Base-by-base conservation (phyloP, 2,797 vertebrate species). In the Argyrosomus regius region DNA sequence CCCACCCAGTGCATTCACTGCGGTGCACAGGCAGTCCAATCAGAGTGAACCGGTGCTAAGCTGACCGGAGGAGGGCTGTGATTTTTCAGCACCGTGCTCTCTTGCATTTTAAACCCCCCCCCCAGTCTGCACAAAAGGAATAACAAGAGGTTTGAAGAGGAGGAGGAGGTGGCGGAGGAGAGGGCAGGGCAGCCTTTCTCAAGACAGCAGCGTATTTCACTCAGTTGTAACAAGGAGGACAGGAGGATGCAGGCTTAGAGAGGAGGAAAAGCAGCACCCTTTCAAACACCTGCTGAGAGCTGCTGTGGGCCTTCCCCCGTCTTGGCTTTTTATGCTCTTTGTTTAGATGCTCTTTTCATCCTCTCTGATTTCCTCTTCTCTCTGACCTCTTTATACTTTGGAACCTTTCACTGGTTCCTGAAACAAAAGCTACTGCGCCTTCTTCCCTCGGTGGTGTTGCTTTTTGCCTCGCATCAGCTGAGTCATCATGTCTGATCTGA, bases 401-500 rank as follows among this genome's bases (percentile, higher is more conserved):
- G 62, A 46, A 54, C 52, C 63, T 76, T 63, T 43, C 22, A 11
- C 72, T 31, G 75, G 83, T 57, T 72, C 64, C 74, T 13, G 73
- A 81, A 81, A 85, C 80, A 70, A 81, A 91, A 83, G 78, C 88
- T 61, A 22, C 84, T 75, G 60, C 65, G 41, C 72, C 60, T 82
- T 77, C 84, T 74, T 81, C 63, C 57, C 28, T 79, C 78, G 69
- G 78, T 43, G 87, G 69, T 90, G 87, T 87, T 91, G 90, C 93
- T 93, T 94, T 95, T 7, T 92, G 85, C 87, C 81, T 85, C 10
- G 80, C 93, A 95, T 93, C 95, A 95, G 97, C 98, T 97, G 98
- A 99, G 97, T 99, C 98, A 99, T 97, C 96, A 99, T 99, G 98
- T 98, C 98, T 89, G 98, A 99, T 94, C 96, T 99, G 96, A 99